Conservation (phyloP, 2,888 invertebrate genomes). For the Villa cingulata region DNA sequence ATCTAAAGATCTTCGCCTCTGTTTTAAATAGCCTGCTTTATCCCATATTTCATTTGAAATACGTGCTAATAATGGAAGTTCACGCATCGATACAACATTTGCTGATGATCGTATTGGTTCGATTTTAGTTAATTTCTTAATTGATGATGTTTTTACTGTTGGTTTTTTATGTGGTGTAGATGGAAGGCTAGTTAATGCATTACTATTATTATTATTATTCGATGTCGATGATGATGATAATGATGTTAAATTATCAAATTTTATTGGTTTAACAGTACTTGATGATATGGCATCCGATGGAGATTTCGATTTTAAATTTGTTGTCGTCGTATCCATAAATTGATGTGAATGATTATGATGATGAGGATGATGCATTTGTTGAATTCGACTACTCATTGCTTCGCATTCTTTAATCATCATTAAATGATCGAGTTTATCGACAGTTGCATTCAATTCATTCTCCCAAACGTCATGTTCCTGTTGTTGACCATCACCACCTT, state of each 20-base stretch:
- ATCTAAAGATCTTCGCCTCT: conserved; percentile 18
- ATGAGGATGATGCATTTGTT: background rate
- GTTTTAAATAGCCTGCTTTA: conserved; percentile 16
- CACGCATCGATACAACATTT: conserved; percentile 36
- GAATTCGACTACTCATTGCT: conserved; percentile 13
- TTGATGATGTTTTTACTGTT: conserved; percentile 13
- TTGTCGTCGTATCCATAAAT: background rate
- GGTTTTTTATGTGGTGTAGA: conserved; percentile 28
- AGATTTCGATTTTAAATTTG: background rate
- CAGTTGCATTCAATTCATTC: conserved; percentile 58
- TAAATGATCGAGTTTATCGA: conserved; percentile 61
- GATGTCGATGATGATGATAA: background rate
- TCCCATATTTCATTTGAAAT: conserved; percentile 30
- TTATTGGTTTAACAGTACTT: background rate
- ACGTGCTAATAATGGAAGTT: conserved; percentile 31
- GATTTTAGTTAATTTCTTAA: conserved; percentile 30
- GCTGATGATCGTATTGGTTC: conserved; percentile 33
- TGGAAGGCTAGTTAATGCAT: conserved; percentile 25
- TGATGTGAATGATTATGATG: background rate
- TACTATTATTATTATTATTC: conserved; percentile 1
- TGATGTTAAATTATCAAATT: background rate
- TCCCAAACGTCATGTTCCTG: conserved; percentile 53
- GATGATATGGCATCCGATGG: background rate
- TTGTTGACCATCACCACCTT: conserved; percentile 55
- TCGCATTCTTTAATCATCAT: conserved; percentile 48